Conservation (phyloP, 1,140 invertebrate genomes). For the Procambarus virginalis region DNA sequence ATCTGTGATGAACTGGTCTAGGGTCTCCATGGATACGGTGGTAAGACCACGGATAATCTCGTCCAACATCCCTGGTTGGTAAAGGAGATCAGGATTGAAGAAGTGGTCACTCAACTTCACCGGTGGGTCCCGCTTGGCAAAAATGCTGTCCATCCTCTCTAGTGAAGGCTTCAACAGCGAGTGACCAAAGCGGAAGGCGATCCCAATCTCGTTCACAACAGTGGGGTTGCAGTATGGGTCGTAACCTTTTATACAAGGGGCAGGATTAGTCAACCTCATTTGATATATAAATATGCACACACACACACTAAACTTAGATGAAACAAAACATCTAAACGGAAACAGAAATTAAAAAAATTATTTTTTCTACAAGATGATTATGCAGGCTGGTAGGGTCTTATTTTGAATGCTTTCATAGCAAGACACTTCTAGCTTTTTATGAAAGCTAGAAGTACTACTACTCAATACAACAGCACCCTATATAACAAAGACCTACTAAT, state of each 20-base stretch:
- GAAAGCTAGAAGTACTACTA: no score
- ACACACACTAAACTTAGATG: no score
- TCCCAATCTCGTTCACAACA: constrained; percentile 81
- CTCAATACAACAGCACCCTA: no score
- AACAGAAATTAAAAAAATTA: no score
- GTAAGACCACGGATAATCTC: constrained; percentile 77
- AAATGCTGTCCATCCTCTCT: constrained; percentile 77
- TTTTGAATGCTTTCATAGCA: no score
- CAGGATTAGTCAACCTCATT: no score
- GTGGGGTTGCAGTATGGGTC: constrained; percentile 79
- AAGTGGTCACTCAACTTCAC: constrained; percentile 78
- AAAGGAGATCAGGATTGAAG: constrained; percentile 79
- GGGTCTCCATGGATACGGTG: constrained; percentile 77
- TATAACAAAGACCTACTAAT: no score
- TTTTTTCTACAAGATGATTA: no score
- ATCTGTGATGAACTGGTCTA: constrained; percentile 77
- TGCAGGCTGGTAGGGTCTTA: no score
- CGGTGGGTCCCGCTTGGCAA: constrained; percentile 73
- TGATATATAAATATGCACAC: no score
- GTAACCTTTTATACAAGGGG: constrained; percentile 74
- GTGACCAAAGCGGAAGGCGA: constrained; percentile 81
- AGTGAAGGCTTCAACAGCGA: constrained; percentile 80
- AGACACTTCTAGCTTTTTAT: no score
- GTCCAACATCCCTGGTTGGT: constrained; percentile 75
- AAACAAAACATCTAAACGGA: no score